Conservation (phyloP, 2,888 invertebrate species). For the Habrosyne pyritoides region DNA sequence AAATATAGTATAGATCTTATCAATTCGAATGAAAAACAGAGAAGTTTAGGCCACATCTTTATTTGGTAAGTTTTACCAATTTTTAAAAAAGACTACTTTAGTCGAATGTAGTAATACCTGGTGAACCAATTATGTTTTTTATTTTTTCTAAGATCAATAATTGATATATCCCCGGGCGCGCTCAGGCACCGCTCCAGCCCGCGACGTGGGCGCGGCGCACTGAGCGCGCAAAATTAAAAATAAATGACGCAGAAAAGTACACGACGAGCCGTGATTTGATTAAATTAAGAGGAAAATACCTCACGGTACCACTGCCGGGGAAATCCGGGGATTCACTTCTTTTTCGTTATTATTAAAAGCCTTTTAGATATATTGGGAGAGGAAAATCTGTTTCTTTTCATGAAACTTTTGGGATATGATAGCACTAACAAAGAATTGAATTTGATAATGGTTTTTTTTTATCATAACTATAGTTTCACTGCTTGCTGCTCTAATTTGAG, state of each 20-base stretch:
- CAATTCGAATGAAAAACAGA: too few species aligned
- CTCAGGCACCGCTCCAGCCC: too few species aligned
- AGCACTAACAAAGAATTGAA: too few species aligned
- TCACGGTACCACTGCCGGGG: slow-evolving; percentile 41
- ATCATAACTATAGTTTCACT: background rate
- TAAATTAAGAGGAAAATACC: slow-evolving; percentile 77
- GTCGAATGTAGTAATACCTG: too few species aligned
- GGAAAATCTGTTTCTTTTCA: background rate
- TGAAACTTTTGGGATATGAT: background rate
- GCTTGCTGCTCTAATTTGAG: too few species aligned
- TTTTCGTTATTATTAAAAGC: slow-evolving; percentile 68
- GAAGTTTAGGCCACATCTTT: too few species aligned
- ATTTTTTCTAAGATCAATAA: slow-evolving; percentile 1
- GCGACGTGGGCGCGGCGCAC: slow-evolving; percentile 18
- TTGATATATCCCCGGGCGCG: slow-evolving; percentile 19
- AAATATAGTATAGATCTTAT: too few species aligned
- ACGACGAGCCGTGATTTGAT: slow-evolving; percentile 70
- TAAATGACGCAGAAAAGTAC: slow-evolving; percentile 75
- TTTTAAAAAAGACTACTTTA: too few species aligned
- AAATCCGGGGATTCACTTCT: slow-evolving; percentile 36
- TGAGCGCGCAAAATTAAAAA: slow-evolving; percentile 72
- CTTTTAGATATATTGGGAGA: slow-evolving; percentile 35
- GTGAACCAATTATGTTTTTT: too few species aligned
- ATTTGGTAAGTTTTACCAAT: too few species aligned
- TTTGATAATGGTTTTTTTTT: background rate